Evolutionary conservation across 37 sponge, comb jelly and placozoan genomes (phyloP), one percentile per base, ranked within the genome.

Genomic region (Eunapius fragilis): DNA sequence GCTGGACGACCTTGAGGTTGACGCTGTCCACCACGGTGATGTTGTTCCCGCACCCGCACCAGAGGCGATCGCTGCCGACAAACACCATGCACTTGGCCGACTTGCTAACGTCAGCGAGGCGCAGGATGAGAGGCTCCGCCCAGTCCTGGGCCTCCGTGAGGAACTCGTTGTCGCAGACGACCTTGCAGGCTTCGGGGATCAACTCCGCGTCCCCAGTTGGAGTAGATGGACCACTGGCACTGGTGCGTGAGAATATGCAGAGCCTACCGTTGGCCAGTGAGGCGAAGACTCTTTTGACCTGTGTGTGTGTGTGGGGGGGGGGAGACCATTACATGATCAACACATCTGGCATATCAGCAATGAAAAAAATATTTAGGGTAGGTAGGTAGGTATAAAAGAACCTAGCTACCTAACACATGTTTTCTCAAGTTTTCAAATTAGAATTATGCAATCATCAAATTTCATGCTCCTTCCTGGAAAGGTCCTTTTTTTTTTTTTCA

Each of bases 281-380:
- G 0, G 95, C 91, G 86, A 94, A 94, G 13, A 94, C 95, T 11
- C 95, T 47, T 72, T 91, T 94, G 10, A 94, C 95, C 95, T 94
- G 82, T n/a, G n/a, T n/a, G n/a, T n/a, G n/a, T n/a, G n/a, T n/a
- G n/a, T n/a, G n/a, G n/a, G n/a, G n/a, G n/a, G n/a, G n/a, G n/a
- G n/a, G n/a, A n/a, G n/a, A n/a, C n/a, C n/a, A n/a, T n/a, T n/a
- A n/a, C n/a, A n/a, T n/a, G n/a, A n/a, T n/a, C n/a, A n/a, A n/a
- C n/a, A n/a, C n/a, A n/a, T n/a, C n/a, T n/a, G n/a, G n/a, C n/a
- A n/a, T n/a, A n/a, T n/a, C n/a, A 30, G 32, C 41, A 70, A 7
- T 70, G 27, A 70, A n/a, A n/a, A n/a, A n/a, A n/a, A n/a, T n/a
- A n/a, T n/a, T n/a, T n/a, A n/a, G n/a, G n/a, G n/a, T n/a, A n/a